Percentiles rank a stretch among this genome's conserved stretches.
phyloP scores from a whole-genome alignment of 2,113 vertebrate genomes.

The Leucoraja erinaceus region DNA sequence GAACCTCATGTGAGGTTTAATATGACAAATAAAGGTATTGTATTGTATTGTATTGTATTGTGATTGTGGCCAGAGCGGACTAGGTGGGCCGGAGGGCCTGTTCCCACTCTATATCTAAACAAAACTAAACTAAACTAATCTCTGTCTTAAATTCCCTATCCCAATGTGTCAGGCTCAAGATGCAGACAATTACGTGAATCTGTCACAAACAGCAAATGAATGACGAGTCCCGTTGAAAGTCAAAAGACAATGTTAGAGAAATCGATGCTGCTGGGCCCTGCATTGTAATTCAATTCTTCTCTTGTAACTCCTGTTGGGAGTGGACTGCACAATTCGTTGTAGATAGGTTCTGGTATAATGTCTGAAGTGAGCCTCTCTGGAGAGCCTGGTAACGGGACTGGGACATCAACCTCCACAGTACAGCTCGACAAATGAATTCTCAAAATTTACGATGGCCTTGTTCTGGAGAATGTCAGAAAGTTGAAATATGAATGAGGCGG shows the following conservation, averaged over 20 bases:
- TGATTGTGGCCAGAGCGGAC: too few relatives aligned
- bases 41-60: too few relatives aligned
- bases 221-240: neutral
- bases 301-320: neutral
- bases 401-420: conserved; percentile 7
- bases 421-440: conserved; percentile 21
- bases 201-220: neutral
- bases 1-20: too few relatives aligned
- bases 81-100: too few relatives aligned
- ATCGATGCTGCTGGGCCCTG: neutral
- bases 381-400: neutral
- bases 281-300: neutral
- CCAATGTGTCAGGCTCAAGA: neutral
- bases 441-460: conserved; percentile 1
- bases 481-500: conserved; percentile 11
- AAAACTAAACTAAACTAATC: too few relatives aligned
- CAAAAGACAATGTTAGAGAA: neutral
- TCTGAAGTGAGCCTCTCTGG: neutral
- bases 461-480: neutral
- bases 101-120: too few relatives aligned
- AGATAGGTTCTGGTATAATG: neutral
- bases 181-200: neutral
- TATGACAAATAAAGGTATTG: too few relatives aligned
- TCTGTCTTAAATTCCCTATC: too few relatives aligned
- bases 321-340: neutral